Evolutionary conservation across 2,888 invertebrate genomes (phyloP).

Genomic region (Cerceris ruficornis): DNA sequence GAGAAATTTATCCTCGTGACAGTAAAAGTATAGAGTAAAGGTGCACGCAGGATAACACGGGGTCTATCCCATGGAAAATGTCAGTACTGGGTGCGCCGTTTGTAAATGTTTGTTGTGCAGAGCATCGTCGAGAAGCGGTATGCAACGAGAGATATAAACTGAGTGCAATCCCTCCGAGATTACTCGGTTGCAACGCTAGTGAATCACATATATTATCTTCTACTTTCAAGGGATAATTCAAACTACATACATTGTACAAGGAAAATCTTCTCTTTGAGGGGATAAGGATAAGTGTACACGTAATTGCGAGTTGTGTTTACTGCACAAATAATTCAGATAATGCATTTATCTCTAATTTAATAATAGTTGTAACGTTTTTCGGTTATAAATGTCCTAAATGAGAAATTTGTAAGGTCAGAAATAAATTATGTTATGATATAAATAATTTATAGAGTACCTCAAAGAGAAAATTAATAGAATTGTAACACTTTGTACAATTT

Average conservation of each 20-base stretch:
- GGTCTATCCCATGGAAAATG: constrained; percentile 22
- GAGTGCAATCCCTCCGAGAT: background rate
- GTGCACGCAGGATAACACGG: constrained; percentile 1
- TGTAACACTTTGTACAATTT: too few species aligned
- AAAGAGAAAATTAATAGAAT: too few species aligned
- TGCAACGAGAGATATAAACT: constrained; percentile 21
- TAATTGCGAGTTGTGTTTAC: too few species aligned
- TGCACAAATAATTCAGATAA: too few species aligned
- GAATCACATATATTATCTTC: constrained; percentile 1
- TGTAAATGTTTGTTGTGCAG: constrained; percentile 27
- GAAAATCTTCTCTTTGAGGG: too few species aligned
- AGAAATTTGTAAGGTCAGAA: too few species aligned
- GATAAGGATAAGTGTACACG: background rate
- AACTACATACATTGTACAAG: too few species aligned
- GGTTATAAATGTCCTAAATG: too few species aligned
- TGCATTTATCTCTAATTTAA: too few species aligned
- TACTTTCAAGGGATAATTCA: background rate
- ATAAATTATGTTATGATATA: too few species aligned
- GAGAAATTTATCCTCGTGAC: constrained; percentile 4
- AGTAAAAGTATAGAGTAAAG: background rate
- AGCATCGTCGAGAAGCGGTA: constrained; percentile 1
- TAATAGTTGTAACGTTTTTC: too few species aligned
- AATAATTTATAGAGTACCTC: too few species aligned
- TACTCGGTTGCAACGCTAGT: background rate
- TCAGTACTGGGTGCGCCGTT: constrained; percentile 43